These are phyloP conservation scores for Thecocarcelia acutangulata DNA, from an alignment of 2,888 invertebrate species.

Conservation along the genomic window DNA sequence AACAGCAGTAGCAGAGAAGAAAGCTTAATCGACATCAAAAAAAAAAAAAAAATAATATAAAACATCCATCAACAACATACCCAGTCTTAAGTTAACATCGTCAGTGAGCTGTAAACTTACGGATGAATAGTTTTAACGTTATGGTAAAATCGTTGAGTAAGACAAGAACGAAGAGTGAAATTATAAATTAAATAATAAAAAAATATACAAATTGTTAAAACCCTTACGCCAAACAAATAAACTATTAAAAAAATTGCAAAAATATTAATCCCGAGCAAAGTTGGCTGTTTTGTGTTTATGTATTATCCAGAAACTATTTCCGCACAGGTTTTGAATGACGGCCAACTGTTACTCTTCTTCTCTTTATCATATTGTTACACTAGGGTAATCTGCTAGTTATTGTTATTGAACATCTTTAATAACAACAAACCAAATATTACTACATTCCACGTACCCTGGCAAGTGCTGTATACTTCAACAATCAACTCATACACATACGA, in stretches of 20 bases:
- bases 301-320: slow-evolving; percentile 37
- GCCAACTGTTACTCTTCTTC: slow-evolving; percentile 40
- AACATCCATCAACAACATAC: slow-evolving; percentile 40
- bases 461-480: slow-evolving; percentile 51
- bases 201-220: slow-evolving; percentile 22
- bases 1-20: slow-evolving; percentile 18
- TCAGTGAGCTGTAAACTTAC: slow-evolving; percentile 27
- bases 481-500: slow-evolving; percentile 11
- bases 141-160: slow-evolving; percentile 20
- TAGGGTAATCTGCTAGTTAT: slow-evolving; percentile 30
- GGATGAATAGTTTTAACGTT: background rate
- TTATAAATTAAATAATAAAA: slow-evolving; percentile 35
- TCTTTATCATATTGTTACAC: slow-evolving; percentile 56
- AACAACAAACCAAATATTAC: slow-evolving; percentile 40
- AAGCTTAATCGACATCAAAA: slow-evolving; percentile 21
- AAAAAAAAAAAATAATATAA: slow-evolving; percentile 63
- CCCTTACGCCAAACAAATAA: background rate
- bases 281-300: slow-evolving; percentile 1
- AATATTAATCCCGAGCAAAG: slow-evolving; percentile 47
- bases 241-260: slow-evolving; percentile 33
- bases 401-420: slow-evolving; percentile 48
- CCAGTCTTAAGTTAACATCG: slow-evolving; percentile 45
- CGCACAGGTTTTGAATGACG: slow-evolving; percentile 39
- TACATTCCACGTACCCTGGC: slow-evolving; percentile 38
- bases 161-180: slow-evolving; percentile 55